Base-by-base conservation (phyloP, 2,888 invertebrate species). In the Slavum lentiscoides region DNA sequence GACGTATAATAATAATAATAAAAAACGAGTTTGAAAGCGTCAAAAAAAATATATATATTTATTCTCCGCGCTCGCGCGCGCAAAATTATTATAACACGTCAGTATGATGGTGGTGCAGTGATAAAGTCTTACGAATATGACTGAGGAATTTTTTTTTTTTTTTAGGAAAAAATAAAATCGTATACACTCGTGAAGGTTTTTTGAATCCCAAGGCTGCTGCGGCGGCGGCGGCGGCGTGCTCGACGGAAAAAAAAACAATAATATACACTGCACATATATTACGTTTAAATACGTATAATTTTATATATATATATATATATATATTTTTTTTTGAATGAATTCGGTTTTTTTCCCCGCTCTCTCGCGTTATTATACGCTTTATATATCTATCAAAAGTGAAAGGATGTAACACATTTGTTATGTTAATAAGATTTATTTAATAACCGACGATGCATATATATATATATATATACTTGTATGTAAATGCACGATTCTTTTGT, bases 401-500 rank as follows among this genome's bases (percentile, higher is more conserved):
- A 80, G 80, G 80, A 72, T 64, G 72, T 80, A 80, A 80, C 80
- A 80, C 72, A 64, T 80, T 80, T 80, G 72, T 80, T 80, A 80
- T 80, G 80, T 70, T 80, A 80, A 80, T 80, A 80, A 80, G 80
- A 80, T 80, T 80, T 80, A 80, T 80, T 80, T 80, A 80, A 80
- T 80, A 80, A 80, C 72, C 80, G 30, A 66, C 62, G 80, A 80
- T 39, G 70, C 64, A 30, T 30, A 30, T 30, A 30, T 2, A 30
- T 30, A 30, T 2, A 30, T 30, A 30, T 72, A 19, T 72, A 64
- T 80, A 72, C 30, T 4, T 72, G 72, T 80, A 80, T 80, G 80
- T 80, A 80, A 80, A 80, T 80, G 80, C 80, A 80, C 80, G 80
- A 80, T 80, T 80, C 80, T 72, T 80, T 80, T 80, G 80, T 80